phyloP scores from a whole-genome alignment of 2,797 vertebrate species.

The Setipinna tenuifilis region DNA sequence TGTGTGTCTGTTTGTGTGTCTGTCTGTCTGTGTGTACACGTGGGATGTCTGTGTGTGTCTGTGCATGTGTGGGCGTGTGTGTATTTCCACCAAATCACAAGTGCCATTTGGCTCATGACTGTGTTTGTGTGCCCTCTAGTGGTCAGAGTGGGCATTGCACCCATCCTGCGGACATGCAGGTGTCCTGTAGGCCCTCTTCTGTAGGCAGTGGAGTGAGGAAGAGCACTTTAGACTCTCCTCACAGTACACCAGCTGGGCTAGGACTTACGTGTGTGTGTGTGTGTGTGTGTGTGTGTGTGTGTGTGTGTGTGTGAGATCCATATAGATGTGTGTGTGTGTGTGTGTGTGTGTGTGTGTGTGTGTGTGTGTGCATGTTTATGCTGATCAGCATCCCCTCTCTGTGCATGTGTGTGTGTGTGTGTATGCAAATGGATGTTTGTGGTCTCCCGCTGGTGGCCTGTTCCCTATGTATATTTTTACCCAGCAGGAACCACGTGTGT shows the following conservation, averaged over 20 bases:
- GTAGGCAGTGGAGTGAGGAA: no score
- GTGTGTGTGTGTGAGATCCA: no score
- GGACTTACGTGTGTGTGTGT: no score
- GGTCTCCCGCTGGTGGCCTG: not conserved
- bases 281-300: no score
- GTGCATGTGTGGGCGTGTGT: not conserved
- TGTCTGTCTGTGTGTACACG: no score
- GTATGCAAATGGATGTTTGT: not conserved
- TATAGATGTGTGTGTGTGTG: not conserved
- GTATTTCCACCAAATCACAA: not conserved
- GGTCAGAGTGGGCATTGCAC: not conserved
- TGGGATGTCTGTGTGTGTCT: not conserved
- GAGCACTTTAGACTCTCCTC: no score
- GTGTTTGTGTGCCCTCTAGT: not conserved
- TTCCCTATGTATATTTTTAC: not conserved
- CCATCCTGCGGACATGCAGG: not conserved
- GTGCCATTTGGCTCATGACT: not conserved
- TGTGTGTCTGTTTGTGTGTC: not conserved
- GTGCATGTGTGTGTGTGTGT: not conserved
- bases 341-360: not conserved
- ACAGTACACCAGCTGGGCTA: no score
- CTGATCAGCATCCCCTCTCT: no score
- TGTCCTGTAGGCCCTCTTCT: no score
- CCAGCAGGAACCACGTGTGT: not conserved
- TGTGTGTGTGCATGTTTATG: not conserved